Evolutionary conservation across 2,113 vertebrate genomes (phyloP).

Genomic region (Caranx melampygus): DNA sequence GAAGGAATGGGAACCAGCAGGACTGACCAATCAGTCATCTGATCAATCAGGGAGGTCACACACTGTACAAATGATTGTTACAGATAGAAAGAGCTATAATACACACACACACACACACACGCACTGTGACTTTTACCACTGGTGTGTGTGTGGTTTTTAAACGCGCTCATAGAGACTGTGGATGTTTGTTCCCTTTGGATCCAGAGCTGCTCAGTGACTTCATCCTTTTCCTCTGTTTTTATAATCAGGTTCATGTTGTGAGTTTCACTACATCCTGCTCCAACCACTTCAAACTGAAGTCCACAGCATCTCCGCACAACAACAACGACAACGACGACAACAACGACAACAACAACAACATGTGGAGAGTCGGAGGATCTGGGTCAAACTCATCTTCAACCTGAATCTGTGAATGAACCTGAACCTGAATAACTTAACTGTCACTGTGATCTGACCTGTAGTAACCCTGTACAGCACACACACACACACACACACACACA

Average conservation of each 20-base stretch:
- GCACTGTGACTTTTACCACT: too few relatives aligned
- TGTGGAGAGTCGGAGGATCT: too few relatives aligned
- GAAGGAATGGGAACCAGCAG: not conserved
- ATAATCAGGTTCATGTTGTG: not conserved
- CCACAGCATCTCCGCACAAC: not conserved
- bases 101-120: too few relatives aligned
- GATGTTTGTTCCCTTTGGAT: too few relatives aligned
- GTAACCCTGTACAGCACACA: constrained; percentile 29
- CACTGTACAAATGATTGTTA: too few relatives aligned
- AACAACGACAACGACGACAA: not conserved
- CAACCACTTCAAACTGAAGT: not conserved
- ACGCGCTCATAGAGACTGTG: too few relatives aligned
- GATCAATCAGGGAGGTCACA: too few relatives aligned
- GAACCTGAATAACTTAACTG: not conserved
- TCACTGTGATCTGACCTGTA: constrained; percentile 25
- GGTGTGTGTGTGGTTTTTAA: too few relatives aligned
- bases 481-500: too few relatives aligned
- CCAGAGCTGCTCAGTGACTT: too few relatives aligned
- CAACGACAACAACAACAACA: not conserved
- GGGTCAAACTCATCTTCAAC: not conserved
- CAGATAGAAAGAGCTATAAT: too few relatives aligned
- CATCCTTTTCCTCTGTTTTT: not conserved
- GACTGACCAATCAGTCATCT: not conserved
- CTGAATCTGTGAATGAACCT: not conserved
- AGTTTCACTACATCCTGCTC: not conserved